Percentiles rank a stretch among this genome's conserved stretches.
phyloP scores from a whole-genome alignment of 2,888 invertebrate genomes.

The Caenorhabditis uteleia region DNA sequence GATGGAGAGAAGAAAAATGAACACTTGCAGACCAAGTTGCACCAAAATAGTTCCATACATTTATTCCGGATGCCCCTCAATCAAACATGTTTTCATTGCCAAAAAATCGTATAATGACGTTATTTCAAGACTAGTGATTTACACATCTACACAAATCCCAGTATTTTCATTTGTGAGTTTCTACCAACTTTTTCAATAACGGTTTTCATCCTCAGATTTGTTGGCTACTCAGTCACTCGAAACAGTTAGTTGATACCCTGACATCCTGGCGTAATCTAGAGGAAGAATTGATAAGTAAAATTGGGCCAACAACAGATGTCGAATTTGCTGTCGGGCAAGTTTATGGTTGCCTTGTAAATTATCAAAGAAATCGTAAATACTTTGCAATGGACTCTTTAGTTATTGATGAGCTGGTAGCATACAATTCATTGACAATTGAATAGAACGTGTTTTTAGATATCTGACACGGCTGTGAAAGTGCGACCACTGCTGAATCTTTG shows the following conservation, averaged over 20 bases:
- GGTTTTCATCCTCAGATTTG: slow-evolving; percentile 15
- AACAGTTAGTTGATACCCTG: slow-evolving; percentile 7
- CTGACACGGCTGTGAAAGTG: slow-evolving; percentile 31
- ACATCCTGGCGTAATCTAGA: slow-evolving; percentile 35
- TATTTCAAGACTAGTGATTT: slow-evolving; percentile 23
- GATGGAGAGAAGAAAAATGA: background rate
- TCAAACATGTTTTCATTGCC: slow-evolving; percentile 40
- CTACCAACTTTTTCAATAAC: background rate
- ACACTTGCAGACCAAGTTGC: slow-evolving; percentile 19
- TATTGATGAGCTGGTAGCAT: slow-evolving; percentile 41
- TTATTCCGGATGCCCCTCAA: slow-evolving; percentile 26
- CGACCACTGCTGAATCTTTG: slow-evolving; percentile 41
- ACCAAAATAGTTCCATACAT: slow-evolving; percentile 41
- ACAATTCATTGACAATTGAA: too few relatives aligned
- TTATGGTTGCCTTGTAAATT: slow-evolving; percentile 30
- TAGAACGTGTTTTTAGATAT: slow-evolving; percentile 35
- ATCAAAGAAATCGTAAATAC: slow-evolving; percentile 28
- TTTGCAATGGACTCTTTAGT: slow-evolving; percentile 26
- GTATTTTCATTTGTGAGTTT: slow-evolving; percentile 19
- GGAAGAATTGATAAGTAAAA: slow-evolving; percentile 21
- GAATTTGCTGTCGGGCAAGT: slow-evolving; percentile 42
- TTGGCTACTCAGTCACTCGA: slow-evolving; percentile 6
- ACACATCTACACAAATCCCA: slow-evolving; percentile 15
- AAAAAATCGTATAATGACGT: slow-evolving; percentile 24
- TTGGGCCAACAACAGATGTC: slow-evolving; percentile 29